Evolutionary conservation across 2,888 invertebrate genomes (phyloP).

Genomic region (Altica lythri): DNA sequence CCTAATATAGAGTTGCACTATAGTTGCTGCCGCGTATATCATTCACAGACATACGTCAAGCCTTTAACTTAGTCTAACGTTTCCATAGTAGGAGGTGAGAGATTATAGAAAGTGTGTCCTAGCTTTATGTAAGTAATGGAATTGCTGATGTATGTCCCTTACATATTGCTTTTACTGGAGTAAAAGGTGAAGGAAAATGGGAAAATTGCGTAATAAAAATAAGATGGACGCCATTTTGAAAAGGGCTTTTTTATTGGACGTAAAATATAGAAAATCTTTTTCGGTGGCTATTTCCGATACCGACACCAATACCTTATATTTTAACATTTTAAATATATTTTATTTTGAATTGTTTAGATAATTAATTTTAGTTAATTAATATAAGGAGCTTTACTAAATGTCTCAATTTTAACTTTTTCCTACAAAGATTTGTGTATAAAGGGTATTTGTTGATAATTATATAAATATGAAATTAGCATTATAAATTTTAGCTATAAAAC

Average conservation of each 20-base stretch:
- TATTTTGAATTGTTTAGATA: no score
- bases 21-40: constrained; percentile 47
- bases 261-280: constrained; percentile 55
- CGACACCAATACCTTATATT: no score
- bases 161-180: constrained; percentile 45
- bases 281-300: no score
- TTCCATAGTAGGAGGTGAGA: constrained; percentile 17
- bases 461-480: no score
- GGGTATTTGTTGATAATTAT: no score
- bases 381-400: no score
- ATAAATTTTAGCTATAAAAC: no score
- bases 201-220: constrained; percentile 50
- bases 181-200: constrained; percentile 43
- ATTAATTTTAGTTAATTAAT: no score
- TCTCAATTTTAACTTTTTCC: no score
- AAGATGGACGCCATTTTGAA: constrained; percentile 54
- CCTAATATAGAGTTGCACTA: constrained; percentile 55
- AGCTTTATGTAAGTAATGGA: constrained; percentile 34
- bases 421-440: no score
- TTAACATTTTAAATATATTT: no score
- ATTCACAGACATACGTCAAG: constrained; percentile 45
- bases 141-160: constrained; percentile 51
- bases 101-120: constrained; percentile 24
- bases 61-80: constrained; percentile 23
- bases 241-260: constrained; percentile 51